A percentile compares a stretch with the other conserved stretches of the same genome.
These are phyloP conservation scores for Dolichomitus sp. DNA, from an alignment of 2,888 invertebrate genomes.

Conservation along the genomic window DNA sequence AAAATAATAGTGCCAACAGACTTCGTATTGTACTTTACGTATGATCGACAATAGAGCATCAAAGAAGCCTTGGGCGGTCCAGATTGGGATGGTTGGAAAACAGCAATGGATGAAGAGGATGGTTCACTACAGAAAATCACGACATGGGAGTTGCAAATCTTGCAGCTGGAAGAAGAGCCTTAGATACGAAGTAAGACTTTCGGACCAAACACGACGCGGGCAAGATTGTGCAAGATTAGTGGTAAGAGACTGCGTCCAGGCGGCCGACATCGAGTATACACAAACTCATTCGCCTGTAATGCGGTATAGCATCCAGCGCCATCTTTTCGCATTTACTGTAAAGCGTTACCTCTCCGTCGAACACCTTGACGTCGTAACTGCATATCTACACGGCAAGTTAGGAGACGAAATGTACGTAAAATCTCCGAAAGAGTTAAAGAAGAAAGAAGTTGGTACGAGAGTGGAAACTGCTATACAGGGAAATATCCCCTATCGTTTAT, in stretches of 20 bases:
- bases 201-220: constrained; percentile 57
- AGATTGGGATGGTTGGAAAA: no score
- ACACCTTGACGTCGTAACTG: constrained; percentile 75
- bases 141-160: constrained; percentile 62
- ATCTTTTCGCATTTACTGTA: constrained; percentile 71
- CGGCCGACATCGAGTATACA: constrained; percentile 74
- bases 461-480: no score
- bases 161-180: constrained; percentile 57
- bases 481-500: no score
- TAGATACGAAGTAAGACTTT: constrained; percentile 67
- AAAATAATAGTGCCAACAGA: no score
- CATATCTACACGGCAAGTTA: constrained; percentile 75
- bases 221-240: constrained; percentile 62
- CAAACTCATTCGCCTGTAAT: constrained; percentile 76
- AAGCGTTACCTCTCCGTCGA: constrained; percentile 67
- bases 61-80: no score
- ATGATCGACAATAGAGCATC: no score
- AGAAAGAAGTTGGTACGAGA: constrained; percentile 39
- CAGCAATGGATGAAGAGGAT: no score
- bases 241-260: neutral
- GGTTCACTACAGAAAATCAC: no score
- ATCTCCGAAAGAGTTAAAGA: constrained; percentile 59
- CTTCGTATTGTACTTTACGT: no score
- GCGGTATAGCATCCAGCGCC: constrained; percentile 68
- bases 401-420: constrained; percentile 72